These are phyloP conservation scores for Geranospiza caerulescens DNA, from an alignment of 2,797 vertebrate species.

Conservation along the genomic window DNA sequence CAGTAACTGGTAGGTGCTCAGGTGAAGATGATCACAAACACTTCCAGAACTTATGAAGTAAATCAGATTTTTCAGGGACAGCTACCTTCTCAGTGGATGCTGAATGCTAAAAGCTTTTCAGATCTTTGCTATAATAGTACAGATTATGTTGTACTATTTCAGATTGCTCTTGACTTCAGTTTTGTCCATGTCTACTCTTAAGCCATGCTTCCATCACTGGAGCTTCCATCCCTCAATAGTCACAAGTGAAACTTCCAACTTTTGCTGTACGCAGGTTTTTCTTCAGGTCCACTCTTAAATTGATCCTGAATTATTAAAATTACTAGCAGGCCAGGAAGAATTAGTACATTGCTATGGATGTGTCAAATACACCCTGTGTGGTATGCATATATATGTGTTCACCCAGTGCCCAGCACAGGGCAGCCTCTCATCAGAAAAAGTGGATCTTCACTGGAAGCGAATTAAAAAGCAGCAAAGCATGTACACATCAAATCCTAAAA, in stretches of 20 bases:
- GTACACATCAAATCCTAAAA: not conserved
- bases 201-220: not conserved
- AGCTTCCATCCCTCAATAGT: not conserved
- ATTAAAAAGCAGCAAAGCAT: not conserved
- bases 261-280: not conserved
- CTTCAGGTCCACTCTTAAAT: not conserved
- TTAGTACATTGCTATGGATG: not conserved
- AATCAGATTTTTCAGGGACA: not conserved
- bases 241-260: not conserved
- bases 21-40: not conserved
- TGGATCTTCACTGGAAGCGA: not conserved
- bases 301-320: not conserved
- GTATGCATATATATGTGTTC: fast-evolving
- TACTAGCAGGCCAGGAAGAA: not conserved
- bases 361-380: too few relatives aligned
- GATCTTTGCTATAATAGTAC: not conserved
- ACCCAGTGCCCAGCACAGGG: not conserved
- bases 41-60: not conserved
- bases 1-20: not conserved
- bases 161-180: not conserved
- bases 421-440: not conserved
- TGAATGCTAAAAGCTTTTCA: not conserved
- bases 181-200: not conserved
- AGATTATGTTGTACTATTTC: not conserved
- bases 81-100: not conserved